phyloP scores from a whole-genome alignment of 2,888 invertebrate species.

The Ophion slaviceki region DNA sequence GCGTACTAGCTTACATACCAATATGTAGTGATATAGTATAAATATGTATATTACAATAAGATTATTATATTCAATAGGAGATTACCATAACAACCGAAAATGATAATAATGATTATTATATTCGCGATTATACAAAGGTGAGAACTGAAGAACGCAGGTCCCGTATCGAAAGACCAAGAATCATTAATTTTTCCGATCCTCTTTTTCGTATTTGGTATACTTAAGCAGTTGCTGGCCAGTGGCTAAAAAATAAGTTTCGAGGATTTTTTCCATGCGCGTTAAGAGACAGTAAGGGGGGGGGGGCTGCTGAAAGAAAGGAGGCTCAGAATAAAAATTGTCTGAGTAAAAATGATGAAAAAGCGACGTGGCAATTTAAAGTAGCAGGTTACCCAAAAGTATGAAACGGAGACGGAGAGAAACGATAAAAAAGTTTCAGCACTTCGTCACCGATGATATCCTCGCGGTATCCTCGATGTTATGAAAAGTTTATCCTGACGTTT shows the following conservation, averaged over 20 bases:
- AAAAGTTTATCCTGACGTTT: constrained; percentile 30
- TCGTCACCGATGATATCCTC: not conserved
- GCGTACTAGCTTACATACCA: no score
- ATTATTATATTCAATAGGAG: no score
- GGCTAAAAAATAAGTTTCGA: not conserved
- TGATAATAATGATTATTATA: no score
- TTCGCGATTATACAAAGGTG: no score
- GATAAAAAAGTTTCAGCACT: not conserved
- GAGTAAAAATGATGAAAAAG: not conserved
- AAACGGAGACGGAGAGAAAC: not conserved
- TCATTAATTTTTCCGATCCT: not conserved
- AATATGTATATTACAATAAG: no score
- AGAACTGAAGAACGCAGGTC: no score
- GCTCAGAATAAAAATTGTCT: not conserved
- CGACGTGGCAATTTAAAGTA: not conserved
- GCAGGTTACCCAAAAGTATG: not conserved
- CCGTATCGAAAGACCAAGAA: not conserved
- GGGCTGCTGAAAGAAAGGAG: not conserved
- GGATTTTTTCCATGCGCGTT: not conserved
- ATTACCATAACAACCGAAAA: no score
- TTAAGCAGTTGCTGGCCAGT: not conserved
- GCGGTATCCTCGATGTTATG: constrained; percentile 10
- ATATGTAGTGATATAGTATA: no score
- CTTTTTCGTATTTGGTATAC: not conserved
- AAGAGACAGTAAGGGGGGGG: not conserved